Base-by-base conservation (phyloP, 2,797 vertebrate species). In the Arctocebus calabarensis region DNA sequence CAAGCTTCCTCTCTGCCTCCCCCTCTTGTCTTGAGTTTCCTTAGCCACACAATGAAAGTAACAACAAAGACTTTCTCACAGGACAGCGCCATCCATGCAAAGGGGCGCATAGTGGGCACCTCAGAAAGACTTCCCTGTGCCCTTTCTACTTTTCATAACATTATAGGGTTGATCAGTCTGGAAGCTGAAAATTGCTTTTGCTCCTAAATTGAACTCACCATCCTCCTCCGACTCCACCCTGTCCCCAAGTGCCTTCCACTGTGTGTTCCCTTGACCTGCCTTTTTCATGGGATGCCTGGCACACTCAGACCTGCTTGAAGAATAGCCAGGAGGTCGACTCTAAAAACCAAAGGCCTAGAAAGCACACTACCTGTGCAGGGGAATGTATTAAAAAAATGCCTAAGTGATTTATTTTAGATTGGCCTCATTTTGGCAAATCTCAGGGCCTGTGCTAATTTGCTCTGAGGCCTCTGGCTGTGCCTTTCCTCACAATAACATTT, bases 371-470 rank as follows among this genome's bases (percentile, higher is more conserved):
- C 48, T 61, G 7, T 52, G 59, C 55, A 83, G 29, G 52, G 73
- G 70, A 59, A 43, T 75, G 34, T 86, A 81, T 93, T 92, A 82
- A 79, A 45, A 45, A 81, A 61, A n/a, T 34, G 9, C 27, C 59
- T 61, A 71, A 85, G 29, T 70, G 94, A 64, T 94, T 94, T 95
- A 96, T 95, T 97, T 96, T 90, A 87, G 91, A 74, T 85, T 74
- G 84, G 74, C 85, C 97, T 97, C 34, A 91, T 97, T 96, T 84
- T 19, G 61, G 84, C 61, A 78, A 73, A 77, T 83, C 11, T 27
- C 2, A 0, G 55, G 88, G 55, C 62, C 73, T 85, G 82, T 83
- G 78, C 87, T 96, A 17, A 93, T 95, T 88, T 85, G 75, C 81
- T 84, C 34, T 23, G 81, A 87, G 75, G 37, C 64, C 62, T 84